Conservation (phyloP, 2,797 vertebrate genomes). For the Adrianichthys oophorus region DNA sequence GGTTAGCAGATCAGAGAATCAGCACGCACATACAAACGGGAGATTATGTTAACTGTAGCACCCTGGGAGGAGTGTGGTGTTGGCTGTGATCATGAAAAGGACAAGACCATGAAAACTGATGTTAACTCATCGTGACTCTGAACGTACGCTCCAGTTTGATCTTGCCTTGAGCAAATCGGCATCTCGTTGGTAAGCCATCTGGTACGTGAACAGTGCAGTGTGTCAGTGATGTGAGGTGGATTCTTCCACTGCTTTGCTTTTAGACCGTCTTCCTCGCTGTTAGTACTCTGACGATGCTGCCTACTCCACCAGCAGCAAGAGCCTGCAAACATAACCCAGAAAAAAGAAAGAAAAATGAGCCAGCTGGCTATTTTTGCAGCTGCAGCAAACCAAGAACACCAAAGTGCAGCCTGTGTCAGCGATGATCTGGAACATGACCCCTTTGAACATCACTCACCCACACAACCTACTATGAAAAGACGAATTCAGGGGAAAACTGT, state of each 20-base stretch:
- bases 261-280: conserved; percentile 97
- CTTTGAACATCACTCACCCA: too few species aligned
- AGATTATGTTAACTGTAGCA: conserved; percentile 42
- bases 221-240: conserved; percentile 27
- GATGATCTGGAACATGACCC: too few species aligned
- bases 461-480: too few species aligned
- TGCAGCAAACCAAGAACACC: too few species aligned
- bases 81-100: conserved; percentile 16
- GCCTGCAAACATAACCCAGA: conserved; percentile 74
- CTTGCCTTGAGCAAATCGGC: conserved; percentile 6
- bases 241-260: conserved; percentile 34
- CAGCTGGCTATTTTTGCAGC: neutral
- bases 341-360: neutral
- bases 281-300: conserved; percentile 93
- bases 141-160: conserved; percentile 2
- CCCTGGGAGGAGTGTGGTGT: conserved; percentile 40
- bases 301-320: conserved; percentile 92
- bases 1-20: conserved; percentile 4
- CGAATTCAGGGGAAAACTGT: too few species aligned
- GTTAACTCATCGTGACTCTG: conserved; percentile 35
- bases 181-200: conserved; percentile 26
- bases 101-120: conserved; percentile 14
- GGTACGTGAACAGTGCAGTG: conserved; percentile 68
- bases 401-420: too few species aligned
- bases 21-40: conserved; percentile 12